Base-by-base conservation (phyloP, 2,113 vertebrate genomes). In the Chaetops frenatus region DNA sequence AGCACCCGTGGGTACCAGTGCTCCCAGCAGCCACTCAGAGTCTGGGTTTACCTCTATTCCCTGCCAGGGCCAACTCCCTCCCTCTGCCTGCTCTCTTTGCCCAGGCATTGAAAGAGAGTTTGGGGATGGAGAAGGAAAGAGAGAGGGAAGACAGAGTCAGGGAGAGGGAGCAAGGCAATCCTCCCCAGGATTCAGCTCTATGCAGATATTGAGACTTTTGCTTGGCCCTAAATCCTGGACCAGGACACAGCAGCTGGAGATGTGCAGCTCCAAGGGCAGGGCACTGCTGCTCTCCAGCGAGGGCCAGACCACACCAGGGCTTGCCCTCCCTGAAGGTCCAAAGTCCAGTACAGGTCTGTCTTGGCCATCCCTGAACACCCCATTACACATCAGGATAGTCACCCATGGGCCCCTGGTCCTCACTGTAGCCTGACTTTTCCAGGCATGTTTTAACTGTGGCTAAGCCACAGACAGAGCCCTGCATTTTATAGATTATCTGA, bases 21-120 rank as follows among this genome's bases (percentile, higher is more conserved):
- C 35, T 61, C 72, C 60, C 58, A 64, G 38, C 1, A 44, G 28
- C 20, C 33, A 5, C 1, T 0, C 0, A 0, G 18, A 24, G 19
- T 20, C 38, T 13, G 33, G 10, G 7, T 73, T 86, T 47, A 23
- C 12, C 35, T 85, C 50, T 45, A 1, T 23, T 58, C 42, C 60
- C 17, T 66, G 71, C 54, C 64, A 16, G 50, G 31, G 7, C 10
- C 83, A 76, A 66, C 18, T 67, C 56, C 33, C 15, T 70, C 25
- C 21, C 20, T 66, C 38, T 45, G 23, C 15, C 62, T n/a, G 1
- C 7, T 23, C 36, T 29, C 27, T 66, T 81, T 51, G 15, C 54
- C 21, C 54, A n/a, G 60, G 57, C 20, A 45, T 0, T 28, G 65
- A 81, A 33, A 1, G 6, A 47, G 57, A 28, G 12, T n/a, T 89